These are phyloP conservation scores for Caerostris extrusa DNA, from an alignment of 1,140 invertebrate genomes.

Conservation along the genomic window DNA sequence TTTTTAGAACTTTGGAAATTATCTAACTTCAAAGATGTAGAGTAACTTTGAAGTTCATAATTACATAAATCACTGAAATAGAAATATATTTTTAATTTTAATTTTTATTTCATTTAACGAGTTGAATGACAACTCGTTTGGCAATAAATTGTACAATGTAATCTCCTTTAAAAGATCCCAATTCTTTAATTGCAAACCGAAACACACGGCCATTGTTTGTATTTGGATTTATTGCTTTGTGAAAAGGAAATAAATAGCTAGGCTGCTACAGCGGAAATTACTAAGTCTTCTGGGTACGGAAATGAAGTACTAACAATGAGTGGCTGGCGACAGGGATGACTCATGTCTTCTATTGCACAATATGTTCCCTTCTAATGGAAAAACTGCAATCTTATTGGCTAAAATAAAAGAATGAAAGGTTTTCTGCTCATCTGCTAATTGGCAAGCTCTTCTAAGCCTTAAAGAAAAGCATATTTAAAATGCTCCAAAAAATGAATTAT, in stretches of 20 bases:
- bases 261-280: not conserved
- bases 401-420: not conserved
- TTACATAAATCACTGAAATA: too few relatives aligned
- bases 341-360: not conserved
- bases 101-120: too few relatives aligned
- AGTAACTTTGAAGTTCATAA: too few relatives aligned
- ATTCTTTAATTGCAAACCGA: not conserved
- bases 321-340: not conserved
- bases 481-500: not conserved
- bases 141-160: not conserved
- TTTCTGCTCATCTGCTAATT: not conserved
- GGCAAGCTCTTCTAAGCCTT: not conserved
- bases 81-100: too few relatives aligned
- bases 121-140: too few relatives aligned
- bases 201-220: not conserved
- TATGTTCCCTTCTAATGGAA: not conserved
- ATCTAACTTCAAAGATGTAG: too few relatives aligned
- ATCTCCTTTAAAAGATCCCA: not conserved
- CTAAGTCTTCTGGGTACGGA: not conserved
- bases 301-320: not conserved
- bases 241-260: not conserved
- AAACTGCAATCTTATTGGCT: not conserved
- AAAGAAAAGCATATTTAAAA: not conserved
- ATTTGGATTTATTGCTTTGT: not conserved
- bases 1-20: too few relatives aligned